phyloP scores from a whole-genome alignment of 2,797 vertebrate genomes.

The Catharus ustulatus region DNA sequence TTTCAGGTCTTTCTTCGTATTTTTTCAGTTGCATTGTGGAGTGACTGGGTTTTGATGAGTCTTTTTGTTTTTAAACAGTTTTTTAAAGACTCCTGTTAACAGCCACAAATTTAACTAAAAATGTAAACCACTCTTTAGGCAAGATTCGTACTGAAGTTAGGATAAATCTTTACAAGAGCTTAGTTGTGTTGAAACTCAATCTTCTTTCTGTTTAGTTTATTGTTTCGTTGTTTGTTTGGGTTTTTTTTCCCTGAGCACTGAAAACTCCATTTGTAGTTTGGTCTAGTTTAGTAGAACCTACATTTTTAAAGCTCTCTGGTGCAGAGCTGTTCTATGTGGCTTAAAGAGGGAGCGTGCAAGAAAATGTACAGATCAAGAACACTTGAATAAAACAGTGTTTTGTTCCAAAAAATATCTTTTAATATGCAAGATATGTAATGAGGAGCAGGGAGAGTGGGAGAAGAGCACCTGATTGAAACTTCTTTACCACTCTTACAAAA shows the following conservation, averaged over 20 bases:
- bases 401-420: background rate
- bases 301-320: background rate
- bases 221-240: background rate
- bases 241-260: accelerated
- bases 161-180: background rate
- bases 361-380: background rate
- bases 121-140: background rate
- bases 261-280: background rate
- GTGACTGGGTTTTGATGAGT: background rate
- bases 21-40: background rate
- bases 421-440: background rate
- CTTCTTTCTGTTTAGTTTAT: background rate
- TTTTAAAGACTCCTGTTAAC: background rate
- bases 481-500: background rate
- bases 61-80: background rate
- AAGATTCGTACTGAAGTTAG: background rate
- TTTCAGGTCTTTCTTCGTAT: background rate
- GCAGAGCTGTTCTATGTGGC: background rate
- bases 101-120: background rate
- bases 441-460: background rate
- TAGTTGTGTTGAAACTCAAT: background rate
- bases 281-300: background rate
- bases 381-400: slow-evolving; percentile 11
- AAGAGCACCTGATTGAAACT: background rate
- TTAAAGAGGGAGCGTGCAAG: background rate